Evolutionary conservation across 2,888 invertebrate genomes (phyloP).

Genomic region (Onthophagus sagittarius): DNA sequence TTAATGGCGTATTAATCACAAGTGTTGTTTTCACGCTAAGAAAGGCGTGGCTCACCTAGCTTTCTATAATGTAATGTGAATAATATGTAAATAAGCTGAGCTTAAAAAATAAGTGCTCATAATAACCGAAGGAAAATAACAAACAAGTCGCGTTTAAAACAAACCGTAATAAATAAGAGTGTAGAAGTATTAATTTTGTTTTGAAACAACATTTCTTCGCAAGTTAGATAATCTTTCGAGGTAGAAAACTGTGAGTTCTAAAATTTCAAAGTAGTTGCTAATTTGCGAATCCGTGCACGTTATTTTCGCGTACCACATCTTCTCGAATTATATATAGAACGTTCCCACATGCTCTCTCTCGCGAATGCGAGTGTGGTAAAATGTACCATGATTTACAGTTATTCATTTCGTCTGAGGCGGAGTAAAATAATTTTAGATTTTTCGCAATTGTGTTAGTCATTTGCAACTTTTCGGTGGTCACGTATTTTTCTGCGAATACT

Average conservation of each 20-base stretch:
- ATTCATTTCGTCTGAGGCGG: not conserved
- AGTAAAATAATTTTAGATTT: not conserved
- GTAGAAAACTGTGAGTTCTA: not conserved
- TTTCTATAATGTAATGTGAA: not conserved
- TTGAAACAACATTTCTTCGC: not conserved
- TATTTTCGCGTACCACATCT: not conserved
- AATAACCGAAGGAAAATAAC: not conserved
- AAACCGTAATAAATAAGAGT: not conserved
- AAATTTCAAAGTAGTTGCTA: not conserved
- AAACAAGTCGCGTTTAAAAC: not conserved
- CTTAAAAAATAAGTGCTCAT: not conserved
- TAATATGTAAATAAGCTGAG: not conserved
- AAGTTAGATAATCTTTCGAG: not conserved
- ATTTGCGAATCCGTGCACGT: not conserved
- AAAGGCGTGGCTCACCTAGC: not conserved
- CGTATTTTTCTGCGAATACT: not conserved
- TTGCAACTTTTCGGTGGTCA: not conserved
- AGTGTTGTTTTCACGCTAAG: not conserved
- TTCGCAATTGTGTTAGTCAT: not conserved
- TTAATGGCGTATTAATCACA: not conserved
- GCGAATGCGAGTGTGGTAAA: not conserved
- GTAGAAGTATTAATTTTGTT: not conserved
- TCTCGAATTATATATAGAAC: not conserved
- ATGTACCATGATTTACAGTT: not conserved
- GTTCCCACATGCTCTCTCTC: not conserved